Conservation (phyloP, 2,888 invertebrate genomes). For the Melipona beecheii region DNA sequence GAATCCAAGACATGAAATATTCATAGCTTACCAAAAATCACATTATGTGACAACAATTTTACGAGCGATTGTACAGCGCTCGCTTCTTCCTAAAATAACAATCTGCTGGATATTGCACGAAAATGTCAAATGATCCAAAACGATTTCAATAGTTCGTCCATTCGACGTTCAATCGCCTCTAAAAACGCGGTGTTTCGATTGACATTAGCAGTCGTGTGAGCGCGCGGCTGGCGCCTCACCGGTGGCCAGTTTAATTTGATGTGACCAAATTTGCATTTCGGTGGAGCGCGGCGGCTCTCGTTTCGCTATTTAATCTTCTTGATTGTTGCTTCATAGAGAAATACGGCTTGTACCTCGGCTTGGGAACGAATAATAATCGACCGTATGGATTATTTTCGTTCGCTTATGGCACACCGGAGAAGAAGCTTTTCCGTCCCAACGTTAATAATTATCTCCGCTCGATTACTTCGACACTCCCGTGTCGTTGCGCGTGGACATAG, state of each 20-base stretch:
- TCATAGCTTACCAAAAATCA: no score
- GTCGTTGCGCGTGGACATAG: background rate
- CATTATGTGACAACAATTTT: no score
- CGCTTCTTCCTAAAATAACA: no score
- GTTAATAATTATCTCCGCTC: no score
- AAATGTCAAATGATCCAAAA: background rate
- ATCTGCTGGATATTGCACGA: background rate
- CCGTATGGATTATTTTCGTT: constrained; percentile 33
- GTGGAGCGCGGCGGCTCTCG: constrained; percentile 32
- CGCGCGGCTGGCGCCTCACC: constrained; percentile 55
- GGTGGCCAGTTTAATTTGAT: constrained; percentile 58
- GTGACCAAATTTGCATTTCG: constrained; percentile 65
- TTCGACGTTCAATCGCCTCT: constrained; percentile 36
- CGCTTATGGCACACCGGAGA: background rate
- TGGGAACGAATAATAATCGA: constrained; percentile 27
- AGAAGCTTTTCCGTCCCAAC: constrained; percentile 2
- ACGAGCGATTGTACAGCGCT: no score
- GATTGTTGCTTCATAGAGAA: constrained; percentile 40
- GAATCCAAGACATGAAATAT: no score
- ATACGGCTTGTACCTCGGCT: constrained; percentile 27
- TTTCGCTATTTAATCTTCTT: constrained; percentile 45
- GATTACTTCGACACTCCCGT: constrained; percentile 9
- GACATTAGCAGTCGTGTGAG: constrained; percentile 44
- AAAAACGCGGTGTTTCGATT: constrained; percentile 48
- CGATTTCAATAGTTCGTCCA: background rate